A percentile compares a stretch with the other conserved stretches of the same genome.
Evolutionary conservation across 1,140 invertebrate species (phyloP).

Genomic region (Aphelinus atriplicis): DNA sequence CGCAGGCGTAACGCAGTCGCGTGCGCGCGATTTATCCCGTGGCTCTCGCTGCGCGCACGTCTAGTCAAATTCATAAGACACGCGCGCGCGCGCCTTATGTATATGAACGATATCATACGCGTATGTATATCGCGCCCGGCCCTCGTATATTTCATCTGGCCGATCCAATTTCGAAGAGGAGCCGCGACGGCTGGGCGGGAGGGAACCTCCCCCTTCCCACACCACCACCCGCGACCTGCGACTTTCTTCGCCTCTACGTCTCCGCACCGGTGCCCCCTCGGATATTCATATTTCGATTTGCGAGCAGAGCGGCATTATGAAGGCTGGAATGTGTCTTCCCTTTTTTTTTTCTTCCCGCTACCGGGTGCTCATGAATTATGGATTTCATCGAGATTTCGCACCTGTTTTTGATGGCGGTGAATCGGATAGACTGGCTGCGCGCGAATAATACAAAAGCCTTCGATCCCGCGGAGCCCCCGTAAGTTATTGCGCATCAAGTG

Average conservation of each 20-base stretch:
- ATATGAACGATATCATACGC: slow-evolving; percentile 5
- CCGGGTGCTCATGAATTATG: slow-evolving; percentile 29
- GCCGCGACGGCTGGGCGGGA: slow-evolving; percentile 14
- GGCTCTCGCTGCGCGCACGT: not conserved
- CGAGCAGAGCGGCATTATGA: slow-evolving; percentile 18
- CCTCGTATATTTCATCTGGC: slow-evolving; percentile 28
- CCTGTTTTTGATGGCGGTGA: slow-evolving; percentile 24
- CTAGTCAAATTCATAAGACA: slow-evolving; percentile 31
- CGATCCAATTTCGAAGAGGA: slow-evolving; percentile 29
- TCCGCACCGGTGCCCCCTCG: slow-evolving; percentile 11
- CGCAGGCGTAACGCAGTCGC: not conserved
- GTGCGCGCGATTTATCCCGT: slow-evolving; percentile 17
- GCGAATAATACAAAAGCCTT: not conserved
- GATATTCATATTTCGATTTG: slow-evolving; percentile 41
- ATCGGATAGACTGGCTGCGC: not conserved
- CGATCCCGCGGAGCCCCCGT: not conserved
- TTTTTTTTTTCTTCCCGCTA: slow-evolving; percentile 16
- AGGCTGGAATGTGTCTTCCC: not conserved
- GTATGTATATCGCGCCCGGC: not conserved
- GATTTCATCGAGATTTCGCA: slow-evolving; percentile 35
- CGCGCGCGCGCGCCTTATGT: not conserved
- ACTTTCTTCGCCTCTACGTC: not conserved
- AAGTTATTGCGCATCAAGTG: slow-evolving; percentile 3
- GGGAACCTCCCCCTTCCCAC: not conserved
- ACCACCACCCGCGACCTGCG: not conserved